Evolutionary conservation across 2,797 vertebrate genomes (phyloP), one percentile per base, ranked within the genome.

Genomic region (Pseudochaenichthys georgianus): DNA sequence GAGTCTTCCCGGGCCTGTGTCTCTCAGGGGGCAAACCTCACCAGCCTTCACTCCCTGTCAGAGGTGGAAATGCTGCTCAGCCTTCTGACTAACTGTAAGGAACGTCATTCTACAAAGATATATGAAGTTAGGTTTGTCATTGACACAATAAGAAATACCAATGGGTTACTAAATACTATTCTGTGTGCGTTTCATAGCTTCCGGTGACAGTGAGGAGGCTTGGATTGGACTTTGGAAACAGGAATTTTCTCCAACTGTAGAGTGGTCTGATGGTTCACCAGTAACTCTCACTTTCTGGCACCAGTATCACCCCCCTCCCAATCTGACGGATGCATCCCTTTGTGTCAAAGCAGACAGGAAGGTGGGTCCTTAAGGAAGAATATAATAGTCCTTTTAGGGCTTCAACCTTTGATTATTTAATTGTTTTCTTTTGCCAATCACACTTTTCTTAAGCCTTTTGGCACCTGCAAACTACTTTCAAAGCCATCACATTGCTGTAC

Each of bases 141-240:
- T 17, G 23, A 45, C 19, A 13, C 31, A 16, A 2, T 17, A 4
- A 2, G 47, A 45, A 13, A 19, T 13, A 13, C 13, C 4, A 45
- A 12, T 2, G 4, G 9, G 23, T 48, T 9, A 3, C 23, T 66
- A 7, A 51, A 57, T 38, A 28, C 4, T n/a, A 0, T 54, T 66
- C 23, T 47, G 17, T 65, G 41, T 67, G 15, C 28, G 23, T 68
- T 9, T 68, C 19, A 1, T 63, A 94, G 89, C 93, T 93, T 88
- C 94, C 90, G 95, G 94, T 78, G 94, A 94, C 52, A 85, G 89
- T 43, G 84, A 75, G 4, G 96, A 95, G 82, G 89, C 95, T 10
- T 99, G 98, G 98, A 98, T 97, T 71, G 97, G 98, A 64, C 93
- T 99, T 70, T 92, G 91, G 88, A 96, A 90, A 86, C 93, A 57